These are phyloP conservation scores for Malurus elegans DNA, from an alignment of 2,113 vertebrate genomes.

Conservation along the genomic window DNA sequence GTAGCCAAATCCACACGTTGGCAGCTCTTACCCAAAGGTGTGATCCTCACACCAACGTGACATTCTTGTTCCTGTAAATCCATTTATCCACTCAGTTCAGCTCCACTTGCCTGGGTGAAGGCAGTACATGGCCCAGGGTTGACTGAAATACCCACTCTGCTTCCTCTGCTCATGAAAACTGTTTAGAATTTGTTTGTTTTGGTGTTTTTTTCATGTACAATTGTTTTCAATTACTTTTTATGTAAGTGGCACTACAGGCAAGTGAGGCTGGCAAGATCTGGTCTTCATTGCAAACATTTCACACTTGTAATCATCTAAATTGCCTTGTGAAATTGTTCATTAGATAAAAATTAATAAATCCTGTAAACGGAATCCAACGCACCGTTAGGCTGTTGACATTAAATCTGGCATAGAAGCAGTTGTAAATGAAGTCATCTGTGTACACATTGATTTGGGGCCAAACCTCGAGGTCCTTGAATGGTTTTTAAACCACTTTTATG, in stretches of 20 bases:
- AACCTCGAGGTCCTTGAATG: not conserved
- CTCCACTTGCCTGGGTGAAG: not conserved
- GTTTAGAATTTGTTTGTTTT: not conserved
- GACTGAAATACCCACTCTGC: not conserved
- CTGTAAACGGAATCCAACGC: not conserved
- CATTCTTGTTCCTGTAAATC: not conserved
- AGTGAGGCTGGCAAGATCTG: conserved; percentile 2
- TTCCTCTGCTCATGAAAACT: not conserved
- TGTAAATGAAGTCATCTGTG: conserved; percentile 6
- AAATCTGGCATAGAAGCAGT: conserved; percentile 26
- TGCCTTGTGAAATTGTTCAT: conserved; percentile 50
- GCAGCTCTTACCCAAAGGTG: not conserved
- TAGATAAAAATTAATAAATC: conserved; percentile 60
- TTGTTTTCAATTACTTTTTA: conserved; percentile 23
- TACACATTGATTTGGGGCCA: conserved; percentile 4
- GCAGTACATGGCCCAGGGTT: not conserved
- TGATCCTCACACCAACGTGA: accelerated
- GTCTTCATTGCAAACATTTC: conserved; percentile 24
- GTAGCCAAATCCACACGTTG: not conserved
- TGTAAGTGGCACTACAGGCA: conserved; percentile 35
- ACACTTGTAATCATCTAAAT: conserved; percentile 47
- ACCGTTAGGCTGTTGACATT: conserved; percentile 13
- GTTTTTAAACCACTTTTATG: not conserved
- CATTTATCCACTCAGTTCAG: not conserved
- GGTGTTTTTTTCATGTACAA: not conserved